Percentiles rank a stretch among this genome's conserved stretches.
phyloP scores from a whole-genome alignment of 2,888 invertebrate species.

The Napeogenes inachia region DNA sequence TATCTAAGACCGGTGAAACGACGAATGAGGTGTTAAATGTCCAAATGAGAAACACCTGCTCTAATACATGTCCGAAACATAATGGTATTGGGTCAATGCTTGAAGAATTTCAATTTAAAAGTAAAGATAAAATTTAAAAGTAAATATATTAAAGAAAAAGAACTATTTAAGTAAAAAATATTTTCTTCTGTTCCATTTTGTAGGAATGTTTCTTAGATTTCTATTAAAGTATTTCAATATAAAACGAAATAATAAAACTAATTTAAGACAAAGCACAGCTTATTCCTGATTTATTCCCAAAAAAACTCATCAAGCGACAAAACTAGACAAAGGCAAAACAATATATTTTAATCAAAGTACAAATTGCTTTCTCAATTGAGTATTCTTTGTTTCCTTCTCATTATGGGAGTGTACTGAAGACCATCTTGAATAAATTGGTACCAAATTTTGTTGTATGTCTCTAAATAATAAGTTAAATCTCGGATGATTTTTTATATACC shows the following conservation, averaged over 20 bases:
- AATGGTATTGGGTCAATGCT: no score
- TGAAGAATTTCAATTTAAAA: no score
- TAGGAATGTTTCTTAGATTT: neutral
- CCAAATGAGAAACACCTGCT: no score
- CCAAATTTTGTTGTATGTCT: neutral
- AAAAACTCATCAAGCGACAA: slow-evolving; percentile 41
- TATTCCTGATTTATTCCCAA: slow-evolving; percentile 29
- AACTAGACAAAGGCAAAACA: slow-evolving; percentile 48
- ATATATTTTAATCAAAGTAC: slow-evolving; percentile 64
- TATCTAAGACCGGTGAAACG: no score
- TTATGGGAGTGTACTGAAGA: slow-evolving; percentile 9
- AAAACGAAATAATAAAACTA: slow-evolving; percentile 5
- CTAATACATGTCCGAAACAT: no score
- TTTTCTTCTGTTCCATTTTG: no score
- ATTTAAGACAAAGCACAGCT: slow-evolving; percentile 24
- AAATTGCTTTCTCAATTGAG: slow-evolving; percentile 54
- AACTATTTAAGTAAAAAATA: no score
- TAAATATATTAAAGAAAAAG: no score
- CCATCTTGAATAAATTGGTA: slow-evolving; percentile 5
- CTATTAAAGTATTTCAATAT: neutral
- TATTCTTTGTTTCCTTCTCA: slow-evolving; percentile 44
- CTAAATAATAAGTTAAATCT: slow-evolving; percentile 4
- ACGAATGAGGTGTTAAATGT: no score
- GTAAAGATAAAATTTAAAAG: no score
- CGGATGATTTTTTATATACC: neutral